phyloP scores from a whole-genome alignment of 2,888 invertebrate species.

The Laspeyria flexula region DNA sequence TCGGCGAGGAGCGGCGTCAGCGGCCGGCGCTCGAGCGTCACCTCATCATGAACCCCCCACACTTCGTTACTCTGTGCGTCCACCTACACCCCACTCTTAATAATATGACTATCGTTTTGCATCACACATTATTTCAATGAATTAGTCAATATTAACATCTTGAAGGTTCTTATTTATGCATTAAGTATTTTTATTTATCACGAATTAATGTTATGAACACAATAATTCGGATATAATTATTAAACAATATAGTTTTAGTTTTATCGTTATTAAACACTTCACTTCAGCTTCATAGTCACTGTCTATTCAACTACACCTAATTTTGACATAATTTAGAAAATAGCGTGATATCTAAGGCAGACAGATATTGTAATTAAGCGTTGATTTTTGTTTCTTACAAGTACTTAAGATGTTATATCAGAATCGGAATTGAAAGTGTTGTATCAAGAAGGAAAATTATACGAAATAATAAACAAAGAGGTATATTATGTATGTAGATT shows the following conservation, averaged over 20 bases:
- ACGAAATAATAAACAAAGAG: no score
- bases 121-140: conserved; percentile 45
- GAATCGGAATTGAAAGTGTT: no score
- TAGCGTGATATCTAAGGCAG: conserved; percentile 7
- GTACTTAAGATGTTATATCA: no score
- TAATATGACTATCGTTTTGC: conserved; percentile 47
- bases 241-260: background rate
- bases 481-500: no score
- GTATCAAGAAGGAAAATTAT: no score
- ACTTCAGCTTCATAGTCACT: background rate
- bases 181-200: background rate
- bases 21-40: conserved; percentile 81
- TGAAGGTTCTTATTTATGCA: conserved; percentile 40
- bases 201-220: background rate
- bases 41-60: conserved; percentile 71
- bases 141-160: background rate
- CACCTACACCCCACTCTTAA: conserved; percentile 44
- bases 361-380: background rate
- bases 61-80: conserved; percentile 47
- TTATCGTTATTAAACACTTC: background rate
- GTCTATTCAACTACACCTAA: background rate
- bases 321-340: background rate
- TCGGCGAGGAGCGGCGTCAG: conserved; percentile 82
- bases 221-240: background rate
- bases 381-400: background rate